phyloP scores from a whole-genome alignment of 2,113 vertebrate genomes.

The Eurystomus gularis region DNA sequence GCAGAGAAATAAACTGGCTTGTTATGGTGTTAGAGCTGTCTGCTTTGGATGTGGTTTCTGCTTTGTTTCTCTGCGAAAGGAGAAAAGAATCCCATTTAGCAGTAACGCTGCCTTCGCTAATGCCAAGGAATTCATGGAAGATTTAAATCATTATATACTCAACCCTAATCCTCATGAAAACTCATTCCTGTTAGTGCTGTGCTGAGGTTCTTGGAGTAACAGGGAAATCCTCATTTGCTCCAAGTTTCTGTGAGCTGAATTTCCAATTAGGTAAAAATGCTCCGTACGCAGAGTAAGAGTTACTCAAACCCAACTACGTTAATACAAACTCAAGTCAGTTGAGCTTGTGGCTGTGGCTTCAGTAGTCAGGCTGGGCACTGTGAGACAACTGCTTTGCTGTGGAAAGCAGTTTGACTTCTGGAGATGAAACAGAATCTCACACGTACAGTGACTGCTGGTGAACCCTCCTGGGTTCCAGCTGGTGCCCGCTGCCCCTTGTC shows the following conservation, averaged over 20 bases:
- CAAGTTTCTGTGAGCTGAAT: background rate
- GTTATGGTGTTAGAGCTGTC: background rate
- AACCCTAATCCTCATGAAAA: background rate
- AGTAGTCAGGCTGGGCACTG: background rate
- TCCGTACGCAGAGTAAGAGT: background rate
- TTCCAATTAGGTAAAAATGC: background rate
- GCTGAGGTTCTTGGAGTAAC: background rate
- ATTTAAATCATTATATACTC: background rate
- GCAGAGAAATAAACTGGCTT: slow-evolving; percentile 28
- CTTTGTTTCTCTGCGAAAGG: background rate
- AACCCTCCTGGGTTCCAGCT: no score
- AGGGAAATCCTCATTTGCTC: background rate
- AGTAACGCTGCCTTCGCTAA: background rate
- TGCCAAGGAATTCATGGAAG: background rate
- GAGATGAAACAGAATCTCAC: background rate
- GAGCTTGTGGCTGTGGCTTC: background rate
- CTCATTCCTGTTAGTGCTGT: background rate
- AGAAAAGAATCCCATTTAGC: slow-evolving; percentile 3
- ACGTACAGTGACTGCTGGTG: background rate
- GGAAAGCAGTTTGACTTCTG: background rate
- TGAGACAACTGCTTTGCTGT: accelerated
- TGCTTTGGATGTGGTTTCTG: background rate
- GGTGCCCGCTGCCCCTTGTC: no score
- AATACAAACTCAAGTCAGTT: accelerated
- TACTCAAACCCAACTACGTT: background rate